Evolutionary conservation across 92 coral and sea anemone genomes (phyloP).

Genomic region (Epizoanthus stellaris): DNA sequence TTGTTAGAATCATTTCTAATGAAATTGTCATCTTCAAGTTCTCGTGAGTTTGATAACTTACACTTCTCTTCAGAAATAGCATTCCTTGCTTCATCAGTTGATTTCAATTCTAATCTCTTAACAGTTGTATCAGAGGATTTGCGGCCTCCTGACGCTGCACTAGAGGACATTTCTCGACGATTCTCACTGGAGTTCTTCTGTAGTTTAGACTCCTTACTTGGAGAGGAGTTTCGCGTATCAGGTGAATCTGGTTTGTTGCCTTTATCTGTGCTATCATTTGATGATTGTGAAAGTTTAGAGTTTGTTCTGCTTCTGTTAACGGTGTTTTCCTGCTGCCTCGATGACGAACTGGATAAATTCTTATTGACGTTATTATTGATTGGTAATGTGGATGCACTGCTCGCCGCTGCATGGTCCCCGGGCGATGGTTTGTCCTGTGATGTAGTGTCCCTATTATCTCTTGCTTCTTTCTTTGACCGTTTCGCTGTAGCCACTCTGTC

Average conservation of each 20-base stretch:
- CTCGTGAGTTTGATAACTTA: not conserved
- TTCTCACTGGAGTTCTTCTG: conserved; percentile 40
- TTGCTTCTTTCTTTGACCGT: conserved; percentile 61
- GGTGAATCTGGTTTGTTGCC: conserved; percentile 3
- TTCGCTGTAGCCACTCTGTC: conserved; percentile 60
- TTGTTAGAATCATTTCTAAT: conserved; percentile 30
- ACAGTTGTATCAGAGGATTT: conserved; percentile 19
- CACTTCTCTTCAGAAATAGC: conserved; percentile 53
- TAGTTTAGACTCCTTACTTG: conserved; percentile 1
- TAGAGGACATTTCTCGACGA: conserved; percentile 31
- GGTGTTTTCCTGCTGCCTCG: conserved; percentile 42
- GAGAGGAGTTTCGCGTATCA: conserved; percentile 17
- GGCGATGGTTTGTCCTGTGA: conserved; percentile 44
- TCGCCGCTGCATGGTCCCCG: conserved; percentile 23
- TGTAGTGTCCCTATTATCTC: conserved; percentile 62
- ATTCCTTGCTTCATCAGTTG: conserved; percentile 31
- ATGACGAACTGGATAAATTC: conserved; percentile 33
- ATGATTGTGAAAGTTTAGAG: not conserved
- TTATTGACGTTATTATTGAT: conserved; percentile 68
- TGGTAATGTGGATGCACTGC: conserved; percentile 33
- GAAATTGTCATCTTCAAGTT: conserved; percentile 36
- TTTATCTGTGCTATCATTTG: conserved; percentile 32
- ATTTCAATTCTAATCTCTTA: conserved; percentile 39
- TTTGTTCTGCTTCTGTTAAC: conserved; percentile 42
- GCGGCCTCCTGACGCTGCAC: conserved; percentile 20